Conservation (phyloP, 2,113 vertebrate genomes). For the Oryctolagus cuniculus region DNA sequence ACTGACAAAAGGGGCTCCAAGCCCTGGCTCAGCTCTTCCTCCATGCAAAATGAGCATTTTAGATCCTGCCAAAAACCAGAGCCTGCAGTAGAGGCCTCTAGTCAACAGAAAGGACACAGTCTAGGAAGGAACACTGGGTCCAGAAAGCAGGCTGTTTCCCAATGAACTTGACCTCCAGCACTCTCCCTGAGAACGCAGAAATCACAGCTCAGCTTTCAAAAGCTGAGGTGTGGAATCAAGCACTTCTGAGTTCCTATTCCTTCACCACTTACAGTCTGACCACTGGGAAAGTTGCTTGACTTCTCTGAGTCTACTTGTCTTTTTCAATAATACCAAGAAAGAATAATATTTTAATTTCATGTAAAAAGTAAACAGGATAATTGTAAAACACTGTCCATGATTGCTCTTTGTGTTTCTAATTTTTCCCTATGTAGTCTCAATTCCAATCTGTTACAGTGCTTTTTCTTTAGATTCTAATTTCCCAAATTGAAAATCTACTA, state of each 20-base stretch:
- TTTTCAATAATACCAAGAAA: background rate
- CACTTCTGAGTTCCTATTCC: background rate
- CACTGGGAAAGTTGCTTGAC: background rate
- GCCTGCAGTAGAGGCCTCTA: background rate
- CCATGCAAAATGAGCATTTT: background rate
- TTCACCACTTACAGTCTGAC: background rate
- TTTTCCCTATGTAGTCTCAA: constrained; percentile 31
- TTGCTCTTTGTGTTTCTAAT: constrained; percentile 44
- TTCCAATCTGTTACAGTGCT: background rate
- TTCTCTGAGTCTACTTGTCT: background rate
- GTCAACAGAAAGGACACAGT: background rate
- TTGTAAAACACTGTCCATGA: constrained; percentile 22
- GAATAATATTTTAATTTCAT: background rate
- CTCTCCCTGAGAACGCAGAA: background rate
- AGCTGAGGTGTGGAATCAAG: background rate
- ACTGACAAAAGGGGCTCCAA: background rate
- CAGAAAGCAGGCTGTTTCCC: background rate
- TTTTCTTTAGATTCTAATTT: background rate
- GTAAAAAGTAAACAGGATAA: constrained; percentile 14
- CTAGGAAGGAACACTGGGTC: background rate
- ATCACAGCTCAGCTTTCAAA: background rate
- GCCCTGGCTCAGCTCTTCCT: background rate
- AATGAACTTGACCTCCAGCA: background rate
- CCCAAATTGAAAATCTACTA: background rate
- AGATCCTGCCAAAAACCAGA: background rate